Evolutionary conservation across 1,140 invertebrate genomes (phyloP).

Genomic region (Drosophila sulfurigaster): DNA sequence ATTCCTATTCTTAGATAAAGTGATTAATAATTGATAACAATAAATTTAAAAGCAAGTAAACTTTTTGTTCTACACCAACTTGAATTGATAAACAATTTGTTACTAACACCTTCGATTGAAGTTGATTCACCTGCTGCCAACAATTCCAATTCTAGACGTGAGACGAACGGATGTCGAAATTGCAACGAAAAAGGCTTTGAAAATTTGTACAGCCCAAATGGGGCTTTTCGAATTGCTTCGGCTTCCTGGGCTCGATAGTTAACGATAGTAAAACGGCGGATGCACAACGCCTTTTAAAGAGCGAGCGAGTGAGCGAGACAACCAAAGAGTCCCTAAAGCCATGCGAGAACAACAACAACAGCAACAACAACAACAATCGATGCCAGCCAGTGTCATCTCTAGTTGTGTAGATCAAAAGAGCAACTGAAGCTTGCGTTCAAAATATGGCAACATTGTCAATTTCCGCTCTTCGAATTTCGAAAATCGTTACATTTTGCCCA

Average conservation of each 20-base stretch:
- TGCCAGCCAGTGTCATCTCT: conserved; percentile 22
- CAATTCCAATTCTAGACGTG: conserved; percentile 21
- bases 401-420: conserved; percentile 3
- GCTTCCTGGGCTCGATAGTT: conserved; percentile 57
- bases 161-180: conserved; percentile 53
- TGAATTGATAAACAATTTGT: not conserved
- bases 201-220: conserved; percentile 53
- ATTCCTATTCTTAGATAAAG: no score
- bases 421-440: conserved; percentile 5
- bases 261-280: conserved; percentile 61
- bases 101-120: not conserved
- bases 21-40: not conserved
- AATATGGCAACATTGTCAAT: conserved; percentile 64
- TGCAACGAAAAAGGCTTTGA: conserved; percentile 49
- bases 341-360: conserved; percentile 1
- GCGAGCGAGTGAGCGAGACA: not conserved
- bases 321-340: conserved; percentile 24
- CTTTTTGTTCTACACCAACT: not conserved
- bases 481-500: conserved; percentile 66
- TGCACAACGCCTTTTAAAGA: conserved; percentile 63
- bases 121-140: conserved; percentile 29
- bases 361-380: not conserved
- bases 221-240: conserved; percentile 36
- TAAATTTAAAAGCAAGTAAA: not conserved
- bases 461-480: conserved; percentile 62